A percentile compares a stretch with the other conserved stretches of the same genome.
Conservation (phyloP, 1,140 invertebrate genomes). For the Ericerus pela region DNA sequence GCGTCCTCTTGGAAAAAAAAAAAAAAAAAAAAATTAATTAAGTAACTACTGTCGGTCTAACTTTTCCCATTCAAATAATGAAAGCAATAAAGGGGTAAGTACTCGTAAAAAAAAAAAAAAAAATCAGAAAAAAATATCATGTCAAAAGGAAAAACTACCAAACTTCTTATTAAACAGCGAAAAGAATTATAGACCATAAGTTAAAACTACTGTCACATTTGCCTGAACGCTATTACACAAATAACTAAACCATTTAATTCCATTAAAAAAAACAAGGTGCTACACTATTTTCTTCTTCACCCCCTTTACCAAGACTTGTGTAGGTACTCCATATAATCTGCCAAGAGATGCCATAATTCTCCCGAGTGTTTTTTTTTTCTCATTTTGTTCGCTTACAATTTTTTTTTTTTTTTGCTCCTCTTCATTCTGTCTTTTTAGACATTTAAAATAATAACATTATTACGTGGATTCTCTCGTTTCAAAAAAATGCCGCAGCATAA, state of each 20-base stretch:
- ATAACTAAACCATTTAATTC: constrained; percentile 6
- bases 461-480: constrained; percentile 2
- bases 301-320: background rate
- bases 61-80: too few species aligned
- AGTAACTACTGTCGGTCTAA: too few species aligned
- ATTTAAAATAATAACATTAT: constrained; percentile 10
- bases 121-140: too few species aligned
- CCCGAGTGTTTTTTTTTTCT: constrained; percentile 3
- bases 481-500: background rate
- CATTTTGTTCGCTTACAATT: too few species aligned
- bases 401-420: background rate
- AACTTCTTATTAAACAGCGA: too few species aligned
- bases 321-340: background rate
- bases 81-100: too few species aligned
- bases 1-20: too few species aligned
- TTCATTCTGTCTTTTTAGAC: background rate
- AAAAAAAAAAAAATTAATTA: too few species aligned
- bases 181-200: constrained; percentile 7
- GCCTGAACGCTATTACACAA: constrained; percentile 7
- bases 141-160: too few species aligned
- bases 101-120: too few species aligned
- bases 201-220: constrained; percentile 10
- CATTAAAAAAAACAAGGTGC: constrained; percentile 12
- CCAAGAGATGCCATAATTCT: background rate
- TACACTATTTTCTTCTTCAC: constrained; percentile 4